Evolutionary conservation across 2,797 vertebrate species (phyloP), one percentile per base, ranked within the genome.

Genomic region (Alosa sapidissima): DNA sequence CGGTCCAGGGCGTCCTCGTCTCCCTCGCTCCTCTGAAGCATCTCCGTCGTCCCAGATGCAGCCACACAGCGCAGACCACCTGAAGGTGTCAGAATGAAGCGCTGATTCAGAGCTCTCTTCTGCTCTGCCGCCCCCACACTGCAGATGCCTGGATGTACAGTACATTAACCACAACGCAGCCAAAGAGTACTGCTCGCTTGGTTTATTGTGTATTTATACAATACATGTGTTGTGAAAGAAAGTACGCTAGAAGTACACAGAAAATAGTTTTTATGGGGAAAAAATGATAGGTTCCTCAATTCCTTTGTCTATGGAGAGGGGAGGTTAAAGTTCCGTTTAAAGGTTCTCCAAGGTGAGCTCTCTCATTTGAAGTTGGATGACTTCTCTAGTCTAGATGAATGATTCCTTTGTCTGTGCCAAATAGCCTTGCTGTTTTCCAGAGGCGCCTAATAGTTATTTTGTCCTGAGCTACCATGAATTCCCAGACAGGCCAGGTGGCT

Each of bases 401-500:
- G 72, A 78, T 47, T 47, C 41, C 36, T 45, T 21, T 19, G 41
- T 2, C 41, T 47, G 16, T 45, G 72, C 41, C 36, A 78, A 28
- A 78, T 14, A 47, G 16, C 11, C 16, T 6, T 47, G 36, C 41
- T 21, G 36, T 78, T 78, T 78, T 78, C 72, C 72, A 78, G 45
- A 19, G 6, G 36, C 72, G 9, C 36, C 72, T 78, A 78, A 47
- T 47, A 78, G 36, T 19, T 78, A 78, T 78, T 78, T 47, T 78
- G 5, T 78, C 45, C 65, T 41, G 13, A 36, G 33, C 13, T 5
- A 72, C 28, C 28, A 36, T 3, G 33, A 47, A 45, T 78, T 41
- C 11, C 36, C 72, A 47, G 72, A 19, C 41, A 19, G 72, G 21
- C 72, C 72, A 78, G 72, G 72, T 78, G 72, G 72, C 72, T 45